phyloP scores from a whole-genome alignment of 2,113 vertebrate species.

The Vulpes ferrilata region DNA sequence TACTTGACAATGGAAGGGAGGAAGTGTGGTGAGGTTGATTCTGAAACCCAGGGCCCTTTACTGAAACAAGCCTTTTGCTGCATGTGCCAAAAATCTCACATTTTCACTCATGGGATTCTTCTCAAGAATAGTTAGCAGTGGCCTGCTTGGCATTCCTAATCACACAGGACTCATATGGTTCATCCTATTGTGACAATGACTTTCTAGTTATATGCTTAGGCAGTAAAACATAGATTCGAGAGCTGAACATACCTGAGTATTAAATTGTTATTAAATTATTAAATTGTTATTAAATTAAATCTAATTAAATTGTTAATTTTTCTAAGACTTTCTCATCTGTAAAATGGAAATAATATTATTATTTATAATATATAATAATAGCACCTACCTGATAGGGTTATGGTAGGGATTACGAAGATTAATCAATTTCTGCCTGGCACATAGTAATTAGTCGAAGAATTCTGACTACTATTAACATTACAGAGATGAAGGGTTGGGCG shows the following conservation, averaged over 20 bases:
- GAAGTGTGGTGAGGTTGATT: not conserved
- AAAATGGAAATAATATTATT: slow-evolving; percentile 3
- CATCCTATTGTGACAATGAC: not conserved
- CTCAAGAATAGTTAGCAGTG: not conserved
- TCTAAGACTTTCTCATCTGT: slow-evolving; percentile 21
- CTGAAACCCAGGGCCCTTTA: not conserved
- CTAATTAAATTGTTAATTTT: not conserved
- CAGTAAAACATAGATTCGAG: not conserved
- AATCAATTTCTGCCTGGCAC: slow-evolving; percentile 25
- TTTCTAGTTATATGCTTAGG: not conserved
- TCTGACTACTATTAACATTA: not conserved
- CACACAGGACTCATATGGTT: not conserved
- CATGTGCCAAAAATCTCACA: not conserved
- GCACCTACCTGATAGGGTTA: not conserved
- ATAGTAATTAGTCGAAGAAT: slow-evolving; percentile 42
- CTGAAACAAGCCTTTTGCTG: not conserved
- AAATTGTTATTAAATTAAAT: not conserved
- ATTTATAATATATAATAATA: not conserved
- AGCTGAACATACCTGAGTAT: not conserved
- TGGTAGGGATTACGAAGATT: not conserved
- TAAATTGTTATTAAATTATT: no score
- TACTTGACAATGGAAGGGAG: not conserved
- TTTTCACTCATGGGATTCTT: not conserved
- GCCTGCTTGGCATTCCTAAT: not conserved
- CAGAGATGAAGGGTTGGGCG: not conserved